Evolutionary conservation across 92 coral and sea anemone species (phyloP).

Genomic region (Palythoa grandiflora): DNA sequence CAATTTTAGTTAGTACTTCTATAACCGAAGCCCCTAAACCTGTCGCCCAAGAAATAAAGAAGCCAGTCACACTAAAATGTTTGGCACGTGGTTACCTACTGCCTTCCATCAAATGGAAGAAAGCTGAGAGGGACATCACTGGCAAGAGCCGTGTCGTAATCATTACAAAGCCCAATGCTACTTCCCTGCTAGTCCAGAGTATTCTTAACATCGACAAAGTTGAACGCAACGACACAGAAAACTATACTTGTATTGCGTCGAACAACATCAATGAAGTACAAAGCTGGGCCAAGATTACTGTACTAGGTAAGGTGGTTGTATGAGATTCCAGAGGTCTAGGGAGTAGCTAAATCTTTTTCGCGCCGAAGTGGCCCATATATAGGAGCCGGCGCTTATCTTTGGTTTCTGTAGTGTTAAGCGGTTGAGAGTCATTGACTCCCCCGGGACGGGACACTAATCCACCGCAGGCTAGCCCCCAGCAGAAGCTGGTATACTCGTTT

Average conservation of each 20-base stretch:
- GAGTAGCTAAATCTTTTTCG: no score
- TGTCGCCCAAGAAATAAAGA: neutral
- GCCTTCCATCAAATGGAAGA: conserved; percentile 64
- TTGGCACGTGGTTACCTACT: conserved; percentile 64
- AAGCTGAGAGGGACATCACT: conserved; percentile 18
- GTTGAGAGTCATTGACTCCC: no score
- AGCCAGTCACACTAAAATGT: conserved; percentile 53
- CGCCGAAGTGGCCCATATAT: no score
- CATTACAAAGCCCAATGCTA: neutral
- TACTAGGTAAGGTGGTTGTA: conserved; percentile 48
- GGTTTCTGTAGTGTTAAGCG: no score
- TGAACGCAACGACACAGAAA: conserved; percentile 26
- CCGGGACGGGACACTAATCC: no score
- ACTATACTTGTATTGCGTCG: conserved; percentile 52
- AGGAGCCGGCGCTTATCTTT: no score
- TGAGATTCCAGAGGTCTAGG: no score
- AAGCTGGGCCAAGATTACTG: conserved; percentile 30
- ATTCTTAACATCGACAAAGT: conserved; percentile 12
- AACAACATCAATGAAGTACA: conserved; percentile 17
- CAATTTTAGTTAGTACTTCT: neutral
- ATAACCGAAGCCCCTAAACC: neutral
- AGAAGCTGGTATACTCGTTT: no score
- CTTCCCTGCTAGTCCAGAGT: conserved; percentile 12
- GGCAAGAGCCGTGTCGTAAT: neutral
- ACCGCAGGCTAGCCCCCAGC: no score